Base-by-base conservation (phyloP, 2,797 vertebrate genomes). In the Coregonus suidteri region DNA sequence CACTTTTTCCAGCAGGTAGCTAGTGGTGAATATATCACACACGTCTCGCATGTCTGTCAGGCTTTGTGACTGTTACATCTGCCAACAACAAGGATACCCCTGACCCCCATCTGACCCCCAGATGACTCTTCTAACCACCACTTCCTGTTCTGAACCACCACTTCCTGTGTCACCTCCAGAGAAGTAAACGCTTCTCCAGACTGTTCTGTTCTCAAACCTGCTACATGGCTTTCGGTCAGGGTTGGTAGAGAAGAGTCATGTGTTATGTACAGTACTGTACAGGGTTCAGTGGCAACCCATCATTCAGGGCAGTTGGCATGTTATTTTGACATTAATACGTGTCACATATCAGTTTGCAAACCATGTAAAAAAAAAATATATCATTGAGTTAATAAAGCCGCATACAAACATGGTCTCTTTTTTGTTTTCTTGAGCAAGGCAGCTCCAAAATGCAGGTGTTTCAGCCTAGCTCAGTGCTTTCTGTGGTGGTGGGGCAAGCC, bases 261-360 rank as follows among this genome's bases (percentile, higher is more conserved):
- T 86, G 88, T 77, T 1, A 81, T 89, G 89, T 74, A 3, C 7
- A 74, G 90, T 91, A 77, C 6, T 66, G 78, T 62, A 30, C 20
- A 68, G 47, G 68, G 35, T 1, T 7, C 72, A 34, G 25, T 25
- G 25, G 25, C 25, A 25, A 25, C 25, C 25, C 25, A 25, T 25
- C 25, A 25, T 25, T 25, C 25, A 25, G 25, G 25, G 25, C 25
- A 25, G 25, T 25, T 25, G 25, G 25, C 25, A 25, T 25, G 25
- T 25, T 25, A 25, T 25, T 25, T 25, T 25, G 25, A 25, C 1
- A 25, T 1, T 25, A 25, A 25, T 25, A 25, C 25, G 25, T 25
- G 25, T 25, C 25, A 25, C 25, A 25, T 25, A 25, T 25, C 25
- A 25, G 25, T 25, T 25, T 25, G 25, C 25, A 25, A 25, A 25